These are phyloP conservation scores for Aegithalos caudatus DNA, from an alignment of 2,113 vertebrate genomes.

Conservation along the genomic window DNA sequence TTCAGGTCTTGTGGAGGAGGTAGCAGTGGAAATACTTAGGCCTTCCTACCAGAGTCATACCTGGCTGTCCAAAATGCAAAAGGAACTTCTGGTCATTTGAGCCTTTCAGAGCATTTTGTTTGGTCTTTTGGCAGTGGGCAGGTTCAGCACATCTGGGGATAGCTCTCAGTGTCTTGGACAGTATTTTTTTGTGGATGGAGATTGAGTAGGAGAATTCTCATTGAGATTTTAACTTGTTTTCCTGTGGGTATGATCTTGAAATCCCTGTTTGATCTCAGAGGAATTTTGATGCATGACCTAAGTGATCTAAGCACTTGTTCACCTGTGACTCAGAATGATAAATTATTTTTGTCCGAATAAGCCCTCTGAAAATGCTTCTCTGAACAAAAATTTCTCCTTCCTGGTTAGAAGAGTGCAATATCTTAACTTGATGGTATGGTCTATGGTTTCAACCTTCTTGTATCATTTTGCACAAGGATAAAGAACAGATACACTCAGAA, in stretches of 20 bases:
- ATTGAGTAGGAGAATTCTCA: not conserved
- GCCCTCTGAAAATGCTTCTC: not conserved
- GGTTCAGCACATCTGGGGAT: not conserved
- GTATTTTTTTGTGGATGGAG: not conserved
- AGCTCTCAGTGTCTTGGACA: not conserved
- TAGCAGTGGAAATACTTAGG: not conserved
- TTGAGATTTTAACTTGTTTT: not conserved
- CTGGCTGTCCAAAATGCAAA: not conserved
- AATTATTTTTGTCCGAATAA: not conserved
- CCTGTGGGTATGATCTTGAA: not conserved
- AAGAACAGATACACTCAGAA: not conserved
- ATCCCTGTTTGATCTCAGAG: not conserved
- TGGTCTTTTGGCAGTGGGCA: not conserved
- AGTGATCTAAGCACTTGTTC: not conserved
- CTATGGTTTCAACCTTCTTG: not conserved
- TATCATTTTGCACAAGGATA: accelerated
- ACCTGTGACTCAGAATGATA: not conserved
- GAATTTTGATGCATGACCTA: not conserved
- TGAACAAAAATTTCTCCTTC: not conserved
- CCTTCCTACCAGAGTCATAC: not conserved
- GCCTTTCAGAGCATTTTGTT: not conserved
- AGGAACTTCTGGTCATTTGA: not conserved
- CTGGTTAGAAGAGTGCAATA: not conserved
- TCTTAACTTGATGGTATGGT: not conserved
- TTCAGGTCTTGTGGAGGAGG: not conserved